Conservation (phyloP, 2,113 vertebrate genomes). For the Butastur rufipennis region DNA sequence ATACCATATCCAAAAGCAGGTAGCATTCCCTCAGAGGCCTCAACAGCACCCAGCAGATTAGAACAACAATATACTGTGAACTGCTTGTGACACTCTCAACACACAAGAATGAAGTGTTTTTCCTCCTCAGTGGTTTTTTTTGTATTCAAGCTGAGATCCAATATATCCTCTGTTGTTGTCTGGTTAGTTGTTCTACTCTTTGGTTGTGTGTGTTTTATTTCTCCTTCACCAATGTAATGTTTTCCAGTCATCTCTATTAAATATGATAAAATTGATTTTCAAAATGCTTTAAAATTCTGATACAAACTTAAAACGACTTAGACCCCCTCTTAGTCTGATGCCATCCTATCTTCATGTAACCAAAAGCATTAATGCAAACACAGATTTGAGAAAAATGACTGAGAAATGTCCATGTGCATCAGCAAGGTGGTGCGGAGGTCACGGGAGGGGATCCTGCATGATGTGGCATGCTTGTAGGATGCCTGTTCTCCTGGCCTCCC, state of each 20-base stretch:
- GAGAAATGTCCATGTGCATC: rapidly evolving
- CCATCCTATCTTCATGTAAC: not conserved
- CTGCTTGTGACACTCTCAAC: not conserved
- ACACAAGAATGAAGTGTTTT: not conserved
- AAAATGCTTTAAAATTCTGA: not conserved
- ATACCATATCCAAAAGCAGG: not conserved
- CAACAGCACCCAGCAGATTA: not conserved
- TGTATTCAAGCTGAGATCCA: not conserved
- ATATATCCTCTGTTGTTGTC: not conserved
- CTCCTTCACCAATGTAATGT: not conserved
- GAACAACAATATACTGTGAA: not conserved
- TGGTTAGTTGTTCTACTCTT: not conserved
- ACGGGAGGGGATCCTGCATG: not conserved
- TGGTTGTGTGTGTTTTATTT: not conserved
- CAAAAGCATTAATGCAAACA: not conserved
- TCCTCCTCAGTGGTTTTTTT: not conserved
- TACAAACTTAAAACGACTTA: no score
- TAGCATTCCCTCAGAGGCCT: not conserved
- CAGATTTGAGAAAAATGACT: not conserved
- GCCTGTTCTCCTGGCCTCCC: not conserved
- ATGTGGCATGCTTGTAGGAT: not conserved
- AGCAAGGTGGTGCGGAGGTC: rapidly evolving
- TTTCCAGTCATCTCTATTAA: not conserved
- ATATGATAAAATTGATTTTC: not conserved
- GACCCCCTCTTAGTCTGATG: not conserved